Evolutionary conservation across 2,888 invertebrate genomes (phyloP).

Genomic region (Psococerastis gibbosa): DNA sequence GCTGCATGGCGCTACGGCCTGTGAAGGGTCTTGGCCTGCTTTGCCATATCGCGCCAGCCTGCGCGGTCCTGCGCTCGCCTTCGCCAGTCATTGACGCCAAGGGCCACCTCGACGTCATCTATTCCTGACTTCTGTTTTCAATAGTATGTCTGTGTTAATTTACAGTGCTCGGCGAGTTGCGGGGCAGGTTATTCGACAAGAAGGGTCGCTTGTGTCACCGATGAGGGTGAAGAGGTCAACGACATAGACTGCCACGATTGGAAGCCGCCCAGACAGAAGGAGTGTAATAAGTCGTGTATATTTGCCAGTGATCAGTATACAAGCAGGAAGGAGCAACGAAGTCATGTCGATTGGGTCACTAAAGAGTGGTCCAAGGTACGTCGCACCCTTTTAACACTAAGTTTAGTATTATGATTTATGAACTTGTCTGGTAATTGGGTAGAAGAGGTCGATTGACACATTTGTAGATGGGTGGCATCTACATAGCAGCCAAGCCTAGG

Average conservation of each 20-base stretch:
- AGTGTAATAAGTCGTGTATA: conserved; percentile 31
- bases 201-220: conserved; percentile 13
- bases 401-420: conserved; percentile 6
- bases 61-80: background rate
- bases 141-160: too few species aligned
- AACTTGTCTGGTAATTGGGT: too few species aligned
- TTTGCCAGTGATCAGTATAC: background rate
- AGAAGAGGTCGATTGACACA: too few species aligned
- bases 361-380: conserved; percentile 18
- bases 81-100: background rate
- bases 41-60: too few species aligned
- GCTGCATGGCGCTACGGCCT: too few species aligned
- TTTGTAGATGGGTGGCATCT: too few species aligned
- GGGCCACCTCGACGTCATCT: background rate
- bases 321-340: background rate
- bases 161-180: background rate
- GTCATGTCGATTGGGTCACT: conserved; percentile 17
- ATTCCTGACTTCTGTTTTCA: background rate
- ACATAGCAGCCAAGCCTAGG: too few species aligned
- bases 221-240: conserved; percentile 26
- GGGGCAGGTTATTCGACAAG: background rate
- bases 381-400: too few species aligned
- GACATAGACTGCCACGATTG: conserved; percentile 27
- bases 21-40: too few species aligned
- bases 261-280: conserved; percentile 32